Conservation (phyloP, 2,888 invertebrate genomes). For the Ormyrus rosae region DNA sequence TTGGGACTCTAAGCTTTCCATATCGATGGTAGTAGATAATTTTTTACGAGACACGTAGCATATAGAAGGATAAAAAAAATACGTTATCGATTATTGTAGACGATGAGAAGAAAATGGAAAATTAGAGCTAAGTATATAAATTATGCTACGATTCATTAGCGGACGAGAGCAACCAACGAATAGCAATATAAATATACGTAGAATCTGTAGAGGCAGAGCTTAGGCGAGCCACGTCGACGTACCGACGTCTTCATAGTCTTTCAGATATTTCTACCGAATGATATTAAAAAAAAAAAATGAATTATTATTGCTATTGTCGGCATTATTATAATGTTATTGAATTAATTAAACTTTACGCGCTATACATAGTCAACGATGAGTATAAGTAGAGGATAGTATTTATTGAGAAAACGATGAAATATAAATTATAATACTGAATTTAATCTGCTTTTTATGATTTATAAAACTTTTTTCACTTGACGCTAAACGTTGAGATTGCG, state of each 20-base stretch:
- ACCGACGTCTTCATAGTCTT: conserved; percentile 57
- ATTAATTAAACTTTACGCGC: conserved; percentile 52
- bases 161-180: conserved; percentile 64
- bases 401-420: conserved; percentile 38
- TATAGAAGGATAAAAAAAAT: conserved; percentile 32
- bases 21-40: conserved; percentile 38
- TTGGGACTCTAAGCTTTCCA: conserved; percentile 31
- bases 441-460: too few species aligned
- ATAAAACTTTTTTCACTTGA: too few species aligned
- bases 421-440: conserved; percentile 14
- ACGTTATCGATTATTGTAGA: conserved; percentile 49
- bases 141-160: conserved; percentile 54
- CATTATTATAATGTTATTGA: conserved; percentile 43
- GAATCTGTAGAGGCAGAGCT: conserved; percentile 55
- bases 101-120: conserved; percentile 34
- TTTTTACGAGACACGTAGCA: conserved; percentile 50
- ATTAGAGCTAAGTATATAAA: conserved; percentile 38
- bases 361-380: conserved; percentile 42
- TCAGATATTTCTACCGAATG: conserved; percentile 54
- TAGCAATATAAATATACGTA: conserved; percentile 58
- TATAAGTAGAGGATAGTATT: conserved; percentile 51
- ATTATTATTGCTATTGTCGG: conserved; percentile 51
- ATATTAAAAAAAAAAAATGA: conserved; percentile 43
- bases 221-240: conserved; percentile 42
- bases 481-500: too few species aligned